Evolutionary conservation across 2,113 vertebrate genomes (phyloP).

Genomic region (Drymodes brunneopygia): DNA sequence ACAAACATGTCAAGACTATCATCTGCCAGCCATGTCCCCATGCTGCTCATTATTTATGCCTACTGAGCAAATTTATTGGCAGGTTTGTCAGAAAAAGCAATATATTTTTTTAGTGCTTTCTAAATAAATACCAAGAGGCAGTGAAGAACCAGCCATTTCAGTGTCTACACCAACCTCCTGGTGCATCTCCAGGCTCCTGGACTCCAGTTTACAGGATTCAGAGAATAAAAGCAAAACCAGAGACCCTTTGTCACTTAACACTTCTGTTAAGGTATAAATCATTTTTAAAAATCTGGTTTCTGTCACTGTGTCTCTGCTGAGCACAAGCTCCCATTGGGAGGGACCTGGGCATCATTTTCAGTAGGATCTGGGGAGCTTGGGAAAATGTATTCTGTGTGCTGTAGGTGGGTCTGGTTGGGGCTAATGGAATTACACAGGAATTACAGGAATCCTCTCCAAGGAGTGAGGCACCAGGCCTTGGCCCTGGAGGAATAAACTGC

Average conservation of each 20-base stretch:
- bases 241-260: background rate
- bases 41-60: background rate
- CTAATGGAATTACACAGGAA: background rate
- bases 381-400: background rate
- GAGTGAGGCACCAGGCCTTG: background rate
- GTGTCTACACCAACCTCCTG: background rate
- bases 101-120: background rate
- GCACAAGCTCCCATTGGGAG: background rate
- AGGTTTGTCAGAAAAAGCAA: slow-evolving; percentile 8
- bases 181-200: background rate
- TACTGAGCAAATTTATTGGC: background rate
- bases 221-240: background rate
- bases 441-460: background rate
- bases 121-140: background rate
- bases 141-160: background rate
- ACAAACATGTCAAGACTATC: background rate
- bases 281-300: background rate
- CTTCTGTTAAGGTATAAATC: background rate
- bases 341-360: background rate
- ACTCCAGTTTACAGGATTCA: background rate
- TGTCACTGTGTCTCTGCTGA: background rate
- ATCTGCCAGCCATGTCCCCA: background rate
- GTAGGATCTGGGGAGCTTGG: background rate
- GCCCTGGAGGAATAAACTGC: background rate
- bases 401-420: background rate